Evolutionary conservation across 2,113 vertebrate genomes (phyloP).

Genomic region (Eretmochelys imbricata): DNA sequence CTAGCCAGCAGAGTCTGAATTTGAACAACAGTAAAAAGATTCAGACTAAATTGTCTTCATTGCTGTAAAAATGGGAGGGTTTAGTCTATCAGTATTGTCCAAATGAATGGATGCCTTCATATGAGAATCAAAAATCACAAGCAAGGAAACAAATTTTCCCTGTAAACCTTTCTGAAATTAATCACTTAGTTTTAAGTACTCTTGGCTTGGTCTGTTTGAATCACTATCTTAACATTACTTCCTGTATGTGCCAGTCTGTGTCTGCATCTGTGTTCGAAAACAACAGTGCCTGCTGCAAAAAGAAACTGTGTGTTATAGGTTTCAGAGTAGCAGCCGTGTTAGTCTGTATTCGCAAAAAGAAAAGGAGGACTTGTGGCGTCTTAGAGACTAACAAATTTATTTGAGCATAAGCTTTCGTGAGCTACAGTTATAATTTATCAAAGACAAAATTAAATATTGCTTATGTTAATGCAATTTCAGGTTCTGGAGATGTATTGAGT

Average conservation of each 20-base stretch:
- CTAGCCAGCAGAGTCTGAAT: background rate
- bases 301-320: background rate
- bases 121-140: background rate
- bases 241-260: accelerated
- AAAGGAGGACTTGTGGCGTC: too few species aligned
- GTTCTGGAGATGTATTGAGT: background rate
- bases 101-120: background rate
- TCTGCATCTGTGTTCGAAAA: background rate
- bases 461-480: background rate
- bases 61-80: background rate
- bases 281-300: background rate
- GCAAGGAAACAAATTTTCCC: background rate
- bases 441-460: background rate
- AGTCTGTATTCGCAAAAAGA: too few species aligned
- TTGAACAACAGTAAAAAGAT: background rate
- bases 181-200: background rate
- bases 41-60: background rate
- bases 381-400: too few species aligned
- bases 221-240: background rate
- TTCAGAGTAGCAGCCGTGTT: too few species aligned
- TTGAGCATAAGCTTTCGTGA: too few species aligned
- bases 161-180: background rate
- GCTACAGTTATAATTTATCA: background rate
- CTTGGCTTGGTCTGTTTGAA: background rate
- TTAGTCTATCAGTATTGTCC: background rate